Evolutionary conservation across 2,113 vertebrate genomes (phyloP).

Genomic region (Picathartes gymnocephalus): DNA sequence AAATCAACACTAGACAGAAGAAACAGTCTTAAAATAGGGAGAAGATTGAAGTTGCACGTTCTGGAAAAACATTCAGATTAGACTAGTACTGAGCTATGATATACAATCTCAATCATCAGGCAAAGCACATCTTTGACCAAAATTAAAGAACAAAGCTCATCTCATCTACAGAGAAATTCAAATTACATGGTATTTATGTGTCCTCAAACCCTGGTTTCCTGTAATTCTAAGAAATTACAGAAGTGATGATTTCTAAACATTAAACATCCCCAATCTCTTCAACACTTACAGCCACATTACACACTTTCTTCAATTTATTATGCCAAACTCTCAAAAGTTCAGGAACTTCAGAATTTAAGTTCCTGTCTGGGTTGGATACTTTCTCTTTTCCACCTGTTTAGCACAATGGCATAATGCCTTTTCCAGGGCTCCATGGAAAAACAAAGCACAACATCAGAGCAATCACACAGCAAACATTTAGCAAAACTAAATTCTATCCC

Average conservation of each 20-base stretch:
- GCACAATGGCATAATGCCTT: not conserved
- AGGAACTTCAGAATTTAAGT: not conserved
- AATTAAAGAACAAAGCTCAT: not conserved
- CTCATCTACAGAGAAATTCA: not conserved
- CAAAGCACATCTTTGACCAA: not conserved
- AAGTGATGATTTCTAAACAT: not conserved
- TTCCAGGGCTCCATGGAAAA: not conserved
- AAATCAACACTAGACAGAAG: not conserved
- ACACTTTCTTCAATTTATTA: not conserved
- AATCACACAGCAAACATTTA: not conserved
- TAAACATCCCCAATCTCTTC: not conserved
- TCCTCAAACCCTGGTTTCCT: not conserved
- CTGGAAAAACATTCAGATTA: not conserved
- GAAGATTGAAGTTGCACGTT: accelerated
- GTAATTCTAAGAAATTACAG: not conserved
- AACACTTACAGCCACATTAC: not conserved
- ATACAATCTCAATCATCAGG: not conserved
- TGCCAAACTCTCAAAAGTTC: not conserved
- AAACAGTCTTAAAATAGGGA: not conserved
- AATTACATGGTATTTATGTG: not conserved
- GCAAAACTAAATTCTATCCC: not conserved
- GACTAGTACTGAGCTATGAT: not conserved
- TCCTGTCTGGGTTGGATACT: not conserved
- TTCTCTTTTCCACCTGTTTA: not conserved
- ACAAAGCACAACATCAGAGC: not conserved